phyloP scores from a whole-genome alignment of 2,888 invertebrate genomes.

The Sphaerophoria rueppellii region DNA sequence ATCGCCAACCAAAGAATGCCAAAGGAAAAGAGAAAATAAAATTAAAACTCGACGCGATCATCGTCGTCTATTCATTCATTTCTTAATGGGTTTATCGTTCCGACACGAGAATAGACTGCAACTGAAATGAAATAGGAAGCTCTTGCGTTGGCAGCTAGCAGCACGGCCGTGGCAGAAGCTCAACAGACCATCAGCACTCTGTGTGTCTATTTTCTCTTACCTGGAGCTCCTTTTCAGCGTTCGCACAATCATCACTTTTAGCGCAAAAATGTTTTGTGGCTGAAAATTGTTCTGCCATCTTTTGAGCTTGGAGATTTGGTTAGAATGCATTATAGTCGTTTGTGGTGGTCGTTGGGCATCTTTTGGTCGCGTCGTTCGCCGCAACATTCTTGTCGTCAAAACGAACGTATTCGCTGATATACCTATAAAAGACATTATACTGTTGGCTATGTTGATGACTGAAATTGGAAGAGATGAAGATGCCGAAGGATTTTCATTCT shows the following conservation, averaged over 20 bases:
- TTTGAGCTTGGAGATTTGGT: conserved; percentile 54
- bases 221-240: conserved; percentile 29
- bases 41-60: not conserved
- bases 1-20: conserved; percentile 50
- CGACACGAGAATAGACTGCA: conserved; percentile 45
- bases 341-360: conserved; percentile 65
- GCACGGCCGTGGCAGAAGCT: conserved; percentile 19
- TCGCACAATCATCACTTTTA: conserved; percentile 45
- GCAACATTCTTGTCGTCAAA: conserved; percentile 31
- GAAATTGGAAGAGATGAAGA: not conserved
- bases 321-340: conserved; percentile 60
- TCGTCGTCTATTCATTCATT: conserved; percentile 66
- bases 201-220: not conserved
- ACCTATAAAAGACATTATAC: conserved; percentile 35
- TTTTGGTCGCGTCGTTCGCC: conserved; percentile 22
- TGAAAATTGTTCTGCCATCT: conserved; percentile 60
- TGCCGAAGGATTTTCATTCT: conserved; percentile 18
- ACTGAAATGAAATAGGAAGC: conserved; percentile 39
- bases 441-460: conserved; percentile 19
- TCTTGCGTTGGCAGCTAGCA: no score
- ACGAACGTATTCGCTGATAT: conserved; percentile 56
- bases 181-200: conserved; percentile 30
- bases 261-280: conserved; percentile 54
- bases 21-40: conserved; percentile 16
- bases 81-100: conserved; percentile 72